phyloP scores from a whole-genome alignment of 23 tunicate genomes.

The Ciona savignyi region DNA sequence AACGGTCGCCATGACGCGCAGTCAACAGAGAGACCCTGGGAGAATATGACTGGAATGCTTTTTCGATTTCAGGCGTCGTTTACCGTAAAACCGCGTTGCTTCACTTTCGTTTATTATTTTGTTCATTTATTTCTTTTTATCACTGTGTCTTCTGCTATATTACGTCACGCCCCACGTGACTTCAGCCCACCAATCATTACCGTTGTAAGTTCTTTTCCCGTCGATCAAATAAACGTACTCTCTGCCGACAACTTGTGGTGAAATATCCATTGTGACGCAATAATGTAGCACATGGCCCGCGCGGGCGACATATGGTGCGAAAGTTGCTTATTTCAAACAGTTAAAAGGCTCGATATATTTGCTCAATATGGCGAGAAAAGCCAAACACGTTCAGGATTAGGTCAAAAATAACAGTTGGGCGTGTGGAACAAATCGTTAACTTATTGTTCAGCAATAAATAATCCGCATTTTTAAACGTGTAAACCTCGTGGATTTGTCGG shows the following conservation, averaged over 20 bases:
- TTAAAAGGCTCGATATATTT: not conserved
- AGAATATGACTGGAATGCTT: too few relatives aligned
- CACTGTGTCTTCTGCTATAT: not conserved
- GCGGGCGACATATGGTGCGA: not conserved
- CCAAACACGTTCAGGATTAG: not conserved
- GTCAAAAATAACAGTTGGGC: too few relatives aligned
- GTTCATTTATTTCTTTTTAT: not conserved
- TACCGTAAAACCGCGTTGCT: not conserved
- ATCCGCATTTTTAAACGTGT: too few relatives aligned
- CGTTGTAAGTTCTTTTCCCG: not conserved
- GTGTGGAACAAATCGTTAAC: too few relatives aligned
- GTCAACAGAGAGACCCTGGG: not conserved
- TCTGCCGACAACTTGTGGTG: not conserved
- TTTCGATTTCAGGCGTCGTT: too few relatives aligned
- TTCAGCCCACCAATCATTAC: not conserved
- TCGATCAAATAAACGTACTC: slow-evolving; percentile 1
- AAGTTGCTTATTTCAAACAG: not conserved
- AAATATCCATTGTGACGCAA: not conserved
- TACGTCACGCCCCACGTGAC: not conserved
- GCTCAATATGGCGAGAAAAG: not conserved
- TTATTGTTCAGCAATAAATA: too few relatives aligned
- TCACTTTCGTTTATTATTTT: not conserved
- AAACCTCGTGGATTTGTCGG: too few relatives aligned
- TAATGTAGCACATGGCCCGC: not conserved
- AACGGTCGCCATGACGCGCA: not conserved